Base-by-base conservation (phyloP, 2,888 invertebrate species). In the Marronus borbonicus region DNA sequence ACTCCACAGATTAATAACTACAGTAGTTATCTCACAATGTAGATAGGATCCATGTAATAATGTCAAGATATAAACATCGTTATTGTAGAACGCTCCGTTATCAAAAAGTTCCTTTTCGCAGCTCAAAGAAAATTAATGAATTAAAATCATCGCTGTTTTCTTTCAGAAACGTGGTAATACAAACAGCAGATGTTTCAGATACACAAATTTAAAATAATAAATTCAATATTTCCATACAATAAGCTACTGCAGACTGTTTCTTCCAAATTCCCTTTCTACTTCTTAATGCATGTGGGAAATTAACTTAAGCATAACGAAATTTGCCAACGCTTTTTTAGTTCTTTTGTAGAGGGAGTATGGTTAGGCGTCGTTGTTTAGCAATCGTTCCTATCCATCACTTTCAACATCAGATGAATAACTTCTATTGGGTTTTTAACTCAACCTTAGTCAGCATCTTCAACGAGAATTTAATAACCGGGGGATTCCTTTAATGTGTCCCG, bases 401-500 rank as follows among this genome's bases (percentile, higher is more conserved):
- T 28, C 52, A 58, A 58, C 55, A 58, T 58, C 72, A 36, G 72
- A 58, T 74, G 60, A 74, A 60, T 74, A 31, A n/a, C 72, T 74
- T 60, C 60, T 31, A 39, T 28, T 60, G 24, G 60, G 39, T 74
- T 60, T 60, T 74, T 60, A 74, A 74, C 17, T 70, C 52, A 17
- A 28, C 60, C 60, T 17, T 24, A 68, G n/a, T 70, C 55, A 28
- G 55, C 70, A 85, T 86, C 86, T 86, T 84, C 83, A 87, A 86
- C 85, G 87, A 87, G 84, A 84, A 83, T 87, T 86, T 87, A 87
- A 87, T 86, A 83, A 83, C 83, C 80, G 79, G 50, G 70, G 79
- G 76, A 76, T 80, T 82, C 82, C 85, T 85, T 85, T 86, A 86
- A 87, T 86, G 85, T 86, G 84, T 80, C 83, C 80, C 81, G 80